Evolutionary conservation across 2,888 invertebrate genomes (phyloP).

Genomic region (Exephanes ischioxanthus): DNA sequence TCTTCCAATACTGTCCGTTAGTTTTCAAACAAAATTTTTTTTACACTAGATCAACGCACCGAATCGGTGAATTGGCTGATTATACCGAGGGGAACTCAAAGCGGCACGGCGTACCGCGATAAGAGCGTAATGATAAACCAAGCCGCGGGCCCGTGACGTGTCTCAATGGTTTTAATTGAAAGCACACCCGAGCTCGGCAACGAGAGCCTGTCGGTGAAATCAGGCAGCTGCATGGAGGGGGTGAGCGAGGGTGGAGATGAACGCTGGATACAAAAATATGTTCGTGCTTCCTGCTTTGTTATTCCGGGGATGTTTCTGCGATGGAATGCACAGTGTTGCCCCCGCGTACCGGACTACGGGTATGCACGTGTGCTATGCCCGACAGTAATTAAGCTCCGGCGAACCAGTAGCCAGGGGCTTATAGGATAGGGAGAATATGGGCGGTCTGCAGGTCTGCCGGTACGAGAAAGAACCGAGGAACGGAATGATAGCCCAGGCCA

Average conservation of each 20-base stretch:
- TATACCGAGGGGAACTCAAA: neutral
- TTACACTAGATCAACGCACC: neutral
- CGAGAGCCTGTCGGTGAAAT: neutral
- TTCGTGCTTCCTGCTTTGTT: constrained; percentile 53
- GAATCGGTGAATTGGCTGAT: neutral
- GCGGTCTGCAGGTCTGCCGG: neutral
- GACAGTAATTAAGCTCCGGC: constrained; percentile 57
- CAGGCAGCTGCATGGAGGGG: neutral
- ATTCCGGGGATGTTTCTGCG: constrained; percentile 47
- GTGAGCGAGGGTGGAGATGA: constrained; percentile 1
- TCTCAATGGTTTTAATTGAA: constrained; percentile 48
- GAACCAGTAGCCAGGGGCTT: constrained; percentile 20
- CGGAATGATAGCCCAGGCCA: constrained; percentile 28
- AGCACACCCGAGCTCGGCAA: constrained; percentile 3
- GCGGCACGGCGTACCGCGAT: neutral
- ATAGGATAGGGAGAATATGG: constrained; percentile 15
- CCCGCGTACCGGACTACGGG: neutral
- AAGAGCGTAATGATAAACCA: constrained; percentile 13
- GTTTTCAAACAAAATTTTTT: too few relatives aligned
- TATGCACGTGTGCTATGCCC: constrained; percentile 14
- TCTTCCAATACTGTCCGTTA: too few relatives aligned
- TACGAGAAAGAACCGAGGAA: constrained; percentile 22
- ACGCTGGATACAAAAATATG: constrained; percentile 34
- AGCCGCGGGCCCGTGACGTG: constrained; percentile 24
- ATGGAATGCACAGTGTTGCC: constrained; percentile 5